Evolutionary conservation across 2,113 vertebrate genomes (phyloP).

Genomic region (Octodon degus): DNA sequence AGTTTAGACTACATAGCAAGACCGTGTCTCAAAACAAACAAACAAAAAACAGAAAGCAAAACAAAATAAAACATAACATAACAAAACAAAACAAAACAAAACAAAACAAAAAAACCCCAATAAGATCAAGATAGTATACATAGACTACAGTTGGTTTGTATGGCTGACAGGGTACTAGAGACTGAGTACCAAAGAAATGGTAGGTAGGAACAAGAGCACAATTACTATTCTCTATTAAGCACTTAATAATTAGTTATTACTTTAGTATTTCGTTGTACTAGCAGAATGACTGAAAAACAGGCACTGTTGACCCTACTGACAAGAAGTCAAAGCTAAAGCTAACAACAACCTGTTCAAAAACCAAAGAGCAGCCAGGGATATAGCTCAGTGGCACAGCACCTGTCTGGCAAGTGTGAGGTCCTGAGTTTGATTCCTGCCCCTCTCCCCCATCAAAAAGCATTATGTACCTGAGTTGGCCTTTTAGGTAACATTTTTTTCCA

Average conservation of each 20-base stretch:
- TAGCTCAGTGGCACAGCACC: no score
- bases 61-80: no score
- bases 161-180: background rate
- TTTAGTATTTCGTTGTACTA: conserved; percentile 8
- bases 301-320: background rate
- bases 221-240: conserved; percentile 12
- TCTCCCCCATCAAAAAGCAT: no score
- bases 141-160: background rate
- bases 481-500: conserved; percentile 12
- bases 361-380: conserved; percentile 5
- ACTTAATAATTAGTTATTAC: background rate
- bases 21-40: background rate
- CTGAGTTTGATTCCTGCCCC: background rate
- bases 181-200: background rate
- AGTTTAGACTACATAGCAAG: background rate
- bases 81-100: no score
- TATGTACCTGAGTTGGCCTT: background rate
- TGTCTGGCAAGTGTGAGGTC: no score
- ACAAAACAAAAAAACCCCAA: background rate
- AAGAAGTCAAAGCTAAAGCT: conserved; percentile 23
- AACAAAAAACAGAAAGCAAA: no score
- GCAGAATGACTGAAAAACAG: background rate
- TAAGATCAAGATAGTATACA: background rate
- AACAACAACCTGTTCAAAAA: background rate
- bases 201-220: background rate